Evolutionary conservation across 2,888 invertebrate species (phyloP).

Genomic region (Morpho helenor): DNA sequence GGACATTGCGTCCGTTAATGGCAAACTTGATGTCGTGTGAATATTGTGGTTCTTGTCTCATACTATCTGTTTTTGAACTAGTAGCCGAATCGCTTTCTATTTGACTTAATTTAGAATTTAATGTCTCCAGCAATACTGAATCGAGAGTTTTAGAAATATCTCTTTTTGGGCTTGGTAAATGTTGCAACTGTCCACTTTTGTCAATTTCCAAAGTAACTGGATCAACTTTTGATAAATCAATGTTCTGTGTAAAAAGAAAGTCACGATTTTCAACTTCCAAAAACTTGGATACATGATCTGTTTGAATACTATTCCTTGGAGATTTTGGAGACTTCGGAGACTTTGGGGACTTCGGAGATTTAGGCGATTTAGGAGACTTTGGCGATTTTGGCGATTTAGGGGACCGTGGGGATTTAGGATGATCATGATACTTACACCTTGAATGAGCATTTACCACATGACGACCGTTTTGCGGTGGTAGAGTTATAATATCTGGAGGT

Average conservation of each 20-base stretch:
- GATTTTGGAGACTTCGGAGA: constrained; percentile 78
- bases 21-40: constrained; percentile 76
- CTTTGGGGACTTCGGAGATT: constrained; percentile 75
- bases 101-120: constrained; percentile 86
- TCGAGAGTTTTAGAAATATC: constrained; percentile 85
- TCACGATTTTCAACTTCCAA: constrained; percentile 77
- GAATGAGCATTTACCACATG: constrained; percentile 69
- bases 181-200: constrained; percentile 81
- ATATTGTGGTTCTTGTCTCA: constrained; percentile 77
- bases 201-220: constrained; percentile 85
- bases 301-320: constrained; percentile 65
- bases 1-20: constrained; percentile 66
- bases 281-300: constrained; percentile 66
- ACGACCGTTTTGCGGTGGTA: constrained; percentile 68
- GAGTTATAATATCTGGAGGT: constrained; percentile 67
- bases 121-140: constrained; percentile 82
- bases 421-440: constrained; percentile 72
- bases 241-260: constrained; percentile 86
- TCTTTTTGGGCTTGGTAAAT: constrained; percentile 83
- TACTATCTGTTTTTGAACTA: constrained; percentile 85
- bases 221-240: constrained; percentile 86
- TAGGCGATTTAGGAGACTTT: constrained; percentile 81
- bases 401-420: constrained; percentile 74
- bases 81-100: constrained; percentile 88
- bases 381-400: constrained; percentile 83